These are phyloP conservation scores for Physella acuta DNA, from an alignment of 1,140 invertebrate genomes.

Conservation along the genomic window DNA sequence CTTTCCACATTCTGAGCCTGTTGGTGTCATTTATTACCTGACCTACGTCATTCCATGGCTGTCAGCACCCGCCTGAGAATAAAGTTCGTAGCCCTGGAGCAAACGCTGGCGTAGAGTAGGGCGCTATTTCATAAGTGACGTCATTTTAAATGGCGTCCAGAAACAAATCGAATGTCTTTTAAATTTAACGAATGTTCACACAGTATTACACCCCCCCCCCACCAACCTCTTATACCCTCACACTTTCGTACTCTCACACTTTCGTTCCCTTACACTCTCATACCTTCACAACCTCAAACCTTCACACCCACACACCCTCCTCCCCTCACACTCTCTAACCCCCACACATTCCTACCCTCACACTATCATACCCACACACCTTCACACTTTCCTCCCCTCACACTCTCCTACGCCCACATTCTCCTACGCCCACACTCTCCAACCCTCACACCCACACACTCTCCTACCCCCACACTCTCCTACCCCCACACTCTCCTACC, in stretches of 20 bases:
- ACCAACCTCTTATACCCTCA: neutral
- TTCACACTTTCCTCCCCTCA: neutral
- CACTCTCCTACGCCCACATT: neutral
- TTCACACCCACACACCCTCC: neutral
- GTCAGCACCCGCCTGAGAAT: too few relatives aligned
- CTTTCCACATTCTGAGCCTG: too few relatives aligned
- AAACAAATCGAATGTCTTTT: too few relatives aligned
- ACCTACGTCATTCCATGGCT: too few relatives aligned
- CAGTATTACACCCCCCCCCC: too few relatives aligned
- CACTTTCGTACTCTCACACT: constrained; percentile 2
- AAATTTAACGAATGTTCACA: too few relatives aligned
- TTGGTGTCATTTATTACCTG: too few relatives aligned
- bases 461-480: neutral
- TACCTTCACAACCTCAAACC: neutral
- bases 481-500: neutral
- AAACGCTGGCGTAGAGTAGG: too few relatives aligned
- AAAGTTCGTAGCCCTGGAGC: too few relatives aligned
- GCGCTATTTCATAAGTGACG: too few relatives aligned
- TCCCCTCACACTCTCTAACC: neutral
- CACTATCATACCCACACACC: neutral
- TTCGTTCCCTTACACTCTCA: neutral
- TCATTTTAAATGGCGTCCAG: too few relatives aligned
- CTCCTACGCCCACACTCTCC: neutral
- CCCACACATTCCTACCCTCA: neutral
- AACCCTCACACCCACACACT: neutral